These are phyloP conservation scores for Drosophila peninsularis DNA, from an alignment of 2,888 invertebrate species.

Conservation along the genomic window DNA sequence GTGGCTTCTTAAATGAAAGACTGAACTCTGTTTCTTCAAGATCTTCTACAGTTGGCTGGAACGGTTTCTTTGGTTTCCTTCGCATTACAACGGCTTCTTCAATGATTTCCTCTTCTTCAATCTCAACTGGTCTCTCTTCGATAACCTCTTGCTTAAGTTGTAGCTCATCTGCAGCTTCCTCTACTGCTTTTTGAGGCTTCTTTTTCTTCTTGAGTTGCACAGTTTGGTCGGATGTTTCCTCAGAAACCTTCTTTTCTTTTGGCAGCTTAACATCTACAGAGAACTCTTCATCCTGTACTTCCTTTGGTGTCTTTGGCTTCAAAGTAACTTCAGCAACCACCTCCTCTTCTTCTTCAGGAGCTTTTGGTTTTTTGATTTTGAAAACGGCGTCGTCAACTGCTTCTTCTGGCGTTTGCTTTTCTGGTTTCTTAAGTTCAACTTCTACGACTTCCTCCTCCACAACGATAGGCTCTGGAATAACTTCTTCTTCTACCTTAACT, in stretches of 20 bases:
- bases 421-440: constrained; percentile 66
- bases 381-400: constrained; percentile 76
- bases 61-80: constrained; percentile 74
- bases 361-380: constrained; percentile 74
- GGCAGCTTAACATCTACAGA: constrained; percentile 80
- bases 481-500: constrained; percentile 77
- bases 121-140: constrained; percentile 85
- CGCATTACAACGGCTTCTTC: constrained; percentile 83
- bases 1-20: constrained; percentile 83
- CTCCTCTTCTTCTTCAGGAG: constrained; percentile 82
- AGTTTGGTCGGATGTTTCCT: constrained; percentile 82
- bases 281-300: constrained; percentile 81
- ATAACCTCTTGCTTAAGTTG: constrained; percentile 80
- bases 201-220: constrained; percentile 83
- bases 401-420: constrained; percentile 66
- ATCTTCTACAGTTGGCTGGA: constrained; percentile 78
- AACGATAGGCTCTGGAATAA: constrained; percentile 58
- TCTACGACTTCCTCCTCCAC: constrained; percentile 71
- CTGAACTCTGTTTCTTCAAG: constrained; percentile 83
- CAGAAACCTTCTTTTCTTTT: constrained; percentile 74
- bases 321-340: constrained; percentile 83
- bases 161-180: constrained; percentile 83
- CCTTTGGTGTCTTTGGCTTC: constrained; percentile 80
- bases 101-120: constrained; percentile 86
- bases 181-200: constrained; percentile 69